Percentiles rank a stretch among this genome's conserved stretches.
phyloP scores from a whole-genome alignment of 2,888 invertebrate species.

The Eupithecia centaureata region DNA sequence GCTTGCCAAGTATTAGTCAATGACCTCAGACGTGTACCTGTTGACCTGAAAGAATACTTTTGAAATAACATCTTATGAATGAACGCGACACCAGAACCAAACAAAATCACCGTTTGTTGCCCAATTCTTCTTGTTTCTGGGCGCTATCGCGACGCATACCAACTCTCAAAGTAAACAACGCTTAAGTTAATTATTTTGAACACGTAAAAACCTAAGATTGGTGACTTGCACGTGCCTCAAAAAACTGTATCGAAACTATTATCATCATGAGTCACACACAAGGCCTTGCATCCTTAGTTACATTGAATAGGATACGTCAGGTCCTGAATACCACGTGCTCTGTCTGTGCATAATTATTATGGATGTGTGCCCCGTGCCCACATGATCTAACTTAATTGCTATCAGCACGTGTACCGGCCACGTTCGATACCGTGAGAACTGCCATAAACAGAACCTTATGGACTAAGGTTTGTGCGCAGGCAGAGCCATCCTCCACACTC shows the following conservation, averaged over 20 bases:
- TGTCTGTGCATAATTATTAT: conserved; percentile 47
- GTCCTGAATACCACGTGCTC: conserved; percentile 56
- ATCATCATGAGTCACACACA: conserved; percentile 25
- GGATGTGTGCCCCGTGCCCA: conserved; percentile 60
- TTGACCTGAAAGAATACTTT: conserved; percentile 20
- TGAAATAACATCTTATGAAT: conserved; percentile 14
- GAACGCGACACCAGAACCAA: neutral
- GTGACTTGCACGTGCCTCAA: conserved; percentile 1
- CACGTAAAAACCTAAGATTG: conserved; percentile 5
- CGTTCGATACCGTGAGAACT: conserved; percentile 61
- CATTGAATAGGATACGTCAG: conserved; percentile 45
- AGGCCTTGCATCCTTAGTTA: conserved; percentile 40
- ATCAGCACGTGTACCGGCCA: conserved; percentile 64
- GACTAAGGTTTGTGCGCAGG: conserved; percentile 40
- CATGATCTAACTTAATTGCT: conserved; percentile 67
- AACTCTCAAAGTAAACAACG: neutral
- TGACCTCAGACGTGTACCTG: conserved; percentile 25
- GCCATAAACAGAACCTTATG: conserved; percentile 39
- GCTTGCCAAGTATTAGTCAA: conserved; percentile 55
- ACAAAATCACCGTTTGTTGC: conserved; percentile 2
- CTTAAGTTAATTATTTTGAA: neutral
- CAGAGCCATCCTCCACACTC: conserved; percentile 43
- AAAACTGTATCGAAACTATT: conserved; percentile 24
- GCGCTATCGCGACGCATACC: neutral
- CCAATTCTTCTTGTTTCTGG: neutral